A percentile compares a stretch with the other conserved stretches of the same genome.
Evolutionary conservation across 2,888 invertebrate genomes (phyloP).

Genomic region (Anagyrus pseudococci): DNA sequence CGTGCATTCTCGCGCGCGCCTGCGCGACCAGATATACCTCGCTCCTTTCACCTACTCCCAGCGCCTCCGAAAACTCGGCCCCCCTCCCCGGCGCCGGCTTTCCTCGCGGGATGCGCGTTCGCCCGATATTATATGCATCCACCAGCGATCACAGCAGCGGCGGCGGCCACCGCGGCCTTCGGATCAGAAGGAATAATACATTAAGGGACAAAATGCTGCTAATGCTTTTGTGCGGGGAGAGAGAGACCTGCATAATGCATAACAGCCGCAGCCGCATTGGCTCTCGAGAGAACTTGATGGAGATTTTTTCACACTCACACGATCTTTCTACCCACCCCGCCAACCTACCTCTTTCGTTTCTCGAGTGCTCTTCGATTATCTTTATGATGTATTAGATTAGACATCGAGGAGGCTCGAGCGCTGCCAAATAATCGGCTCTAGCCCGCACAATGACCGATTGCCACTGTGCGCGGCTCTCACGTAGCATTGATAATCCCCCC

Average conservation of each 20-base stretch:
- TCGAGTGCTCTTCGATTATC: conserved; percentile 37
- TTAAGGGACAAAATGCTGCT: conserved; percentile 59
- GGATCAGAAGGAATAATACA: conserved; percentile 57
- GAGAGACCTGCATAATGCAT: not conserved
- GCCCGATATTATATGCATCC: not conserved
- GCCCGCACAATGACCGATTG: conserved; percentile 5
- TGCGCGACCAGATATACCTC: conserved; percentile 37
- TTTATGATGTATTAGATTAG: not conserved
- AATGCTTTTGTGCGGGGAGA: conserved; percentile 53
- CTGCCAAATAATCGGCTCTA: conserved; percentile 1
- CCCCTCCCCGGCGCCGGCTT: no score
- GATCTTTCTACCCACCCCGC: no score
- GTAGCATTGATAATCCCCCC: conserved; percentile 1
- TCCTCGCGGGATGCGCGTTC: conserved; percentile 3
- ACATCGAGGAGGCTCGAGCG: not conserved
- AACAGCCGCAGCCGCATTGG: no score
- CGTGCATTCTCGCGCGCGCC: conserved; percentile 51
- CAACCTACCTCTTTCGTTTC: conserved; percentile 18
- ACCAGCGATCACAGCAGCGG: conserved; percentile 26
- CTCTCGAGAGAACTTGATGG: no score
- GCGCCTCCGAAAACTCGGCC: conserved; percentile 15
- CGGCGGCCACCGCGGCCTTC: conserved; percentile 37
- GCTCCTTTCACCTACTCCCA: conserved; percentile 24
- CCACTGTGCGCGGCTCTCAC: not conserved
- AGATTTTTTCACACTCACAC: no score